A percentile compares a stretch with the other conserved stretches of the same genome.
Evolutionary conservation across 2,113 vertebrate species (phyloP).

Genomic region (Pimephales promelas): DNA sequence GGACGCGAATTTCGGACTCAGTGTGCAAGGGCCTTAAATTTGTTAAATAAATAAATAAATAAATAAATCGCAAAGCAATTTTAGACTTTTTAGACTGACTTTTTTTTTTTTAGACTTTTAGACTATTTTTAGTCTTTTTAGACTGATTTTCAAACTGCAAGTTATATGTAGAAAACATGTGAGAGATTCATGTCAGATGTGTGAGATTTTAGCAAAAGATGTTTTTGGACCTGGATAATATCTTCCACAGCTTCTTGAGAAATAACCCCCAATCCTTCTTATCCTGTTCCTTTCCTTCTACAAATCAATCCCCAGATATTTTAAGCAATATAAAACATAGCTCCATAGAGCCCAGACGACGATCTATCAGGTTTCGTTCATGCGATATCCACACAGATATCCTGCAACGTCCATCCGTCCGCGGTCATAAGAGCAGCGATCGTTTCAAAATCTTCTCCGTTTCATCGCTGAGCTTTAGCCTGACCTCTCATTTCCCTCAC

Average conservation of each 20-base stretch:
- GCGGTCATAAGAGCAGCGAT: slow-evolving; percentile 2
- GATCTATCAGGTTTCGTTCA: slow-evolving; percentile 24
- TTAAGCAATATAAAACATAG: slow-evolving; percentile 32
- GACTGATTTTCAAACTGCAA: too few relatives aligned
- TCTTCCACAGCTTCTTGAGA: slow-evolving; percentile 4
- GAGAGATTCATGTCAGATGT: too few relatives aligned
- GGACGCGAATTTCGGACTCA: too few relatives aligned
- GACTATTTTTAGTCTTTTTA: too few relatives aligned
- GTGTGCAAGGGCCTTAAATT: too few relatives aligned
- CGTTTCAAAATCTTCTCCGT: slow-evolving; percentile 38
- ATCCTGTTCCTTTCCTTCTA: background rate
- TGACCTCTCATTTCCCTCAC: slow-evolving; percentile 63
- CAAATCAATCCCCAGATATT: slow-evolving; percentile 6
- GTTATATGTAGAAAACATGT: too few relatives aligned
- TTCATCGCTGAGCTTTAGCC: slow-evolving; percentile 65
- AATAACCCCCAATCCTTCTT: background rate
- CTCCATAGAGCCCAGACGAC: background rate
- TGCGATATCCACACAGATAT: slow-evolving; percentile 63
- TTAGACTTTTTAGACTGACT: too few relatives aligned
- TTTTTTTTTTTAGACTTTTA: too few relatives aligned
- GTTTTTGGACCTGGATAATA: background rate
- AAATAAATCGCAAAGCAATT: too few relatives aligned
- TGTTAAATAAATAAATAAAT: too few relatives aligned
- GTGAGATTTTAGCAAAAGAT: too few relatives aligned
- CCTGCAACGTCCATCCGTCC: slow-evolving; percentile 28